These are phyloP conservation scores for Chelon auratus DNA, from an alignment of 2,797 vertebrate genomes.

Conservation along the genomic window DNA sequence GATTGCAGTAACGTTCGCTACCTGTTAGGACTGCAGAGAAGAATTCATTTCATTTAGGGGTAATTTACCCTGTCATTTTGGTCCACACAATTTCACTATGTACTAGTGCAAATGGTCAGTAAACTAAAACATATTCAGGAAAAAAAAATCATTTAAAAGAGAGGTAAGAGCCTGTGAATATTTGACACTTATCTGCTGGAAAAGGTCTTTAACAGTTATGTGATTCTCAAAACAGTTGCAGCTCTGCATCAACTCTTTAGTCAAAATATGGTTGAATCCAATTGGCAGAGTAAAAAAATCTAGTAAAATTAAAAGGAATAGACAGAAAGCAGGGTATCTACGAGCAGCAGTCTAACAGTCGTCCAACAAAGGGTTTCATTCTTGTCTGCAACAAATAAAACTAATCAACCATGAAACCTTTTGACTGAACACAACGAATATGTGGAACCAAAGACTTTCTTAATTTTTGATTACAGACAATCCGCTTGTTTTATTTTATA, in stretches of 20 bases:
- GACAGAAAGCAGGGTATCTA: not conserved
- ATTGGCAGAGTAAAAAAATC: no score
- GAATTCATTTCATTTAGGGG: no score
- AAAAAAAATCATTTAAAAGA: not conserved
- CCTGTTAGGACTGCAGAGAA: not conserved
- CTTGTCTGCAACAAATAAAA: conserved; percentile 1
- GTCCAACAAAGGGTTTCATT: not conserved
- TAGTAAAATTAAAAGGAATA: not conserved
- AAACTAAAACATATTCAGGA: not conserved
- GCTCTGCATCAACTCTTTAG: not conserved
- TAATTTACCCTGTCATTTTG: no score
- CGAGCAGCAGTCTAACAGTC: not conserved
- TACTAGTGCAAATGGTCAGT: not conserved
- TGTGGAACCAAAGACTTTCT: not conserved
- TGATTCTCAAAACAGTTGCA: not conserved
- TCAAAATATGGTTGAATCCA: no score
- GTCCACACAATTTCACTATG: no score
- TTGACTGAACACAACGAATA: not conserved
- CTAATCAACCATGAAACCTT: not conserved
- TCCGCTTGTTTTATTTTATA: not conserved
- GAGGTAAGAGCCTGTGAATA: not conserved
- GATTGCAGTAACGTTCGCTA: not conserved
- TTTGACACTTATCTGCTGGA: not conserved
- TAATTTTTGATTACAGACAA: not conserved
- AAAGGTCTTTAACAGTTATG: not conserved